These are phyloP conservation scores for Cheirogaleus medius DNA, from an alignment of 2,113 vertebrate species.

Conservation along the genomic window DNA sequence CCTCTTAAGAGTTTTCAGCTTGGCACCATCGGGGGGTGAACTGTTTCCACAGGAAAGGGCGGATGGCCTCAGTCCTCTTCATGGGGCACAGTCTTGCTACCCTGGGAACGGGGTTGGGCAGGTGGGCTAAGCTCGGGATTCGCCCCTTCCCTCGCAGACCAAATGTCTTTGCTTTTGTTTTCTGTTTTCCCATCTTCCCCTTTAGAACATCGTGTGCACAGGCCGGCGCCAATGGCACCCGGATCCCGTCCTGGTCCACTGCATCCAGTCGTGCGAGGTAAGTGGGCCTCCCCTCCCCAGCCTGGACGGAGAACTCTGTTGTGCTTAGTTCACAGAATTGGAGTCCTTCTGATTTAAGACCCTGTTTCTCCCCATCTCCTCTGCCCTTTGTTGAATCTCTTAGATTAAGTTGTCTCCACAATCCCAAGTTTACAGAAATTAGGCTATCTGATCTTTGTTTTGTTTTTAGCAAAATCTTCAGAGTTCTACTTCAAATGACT, in stretches of 20 bases:
- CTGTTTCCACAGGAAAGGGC: not conserved
- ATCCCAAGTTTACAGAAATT: not conserved
- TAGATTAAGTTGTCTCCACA: not conserved
- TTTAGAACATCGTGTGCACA: constrained; percentile 94
- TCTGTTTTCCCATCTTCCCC: constrained; percentile 32
- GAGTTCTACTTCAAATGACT: not conserved
- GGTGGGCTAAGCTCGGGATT: not conserved
- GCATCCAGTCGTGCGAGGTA: constrained; percentile 97
- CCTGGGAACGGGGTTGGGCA: no score
- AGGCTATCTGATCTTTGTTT: not conserved
- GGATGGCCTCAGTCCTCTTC: rapidly evolving
- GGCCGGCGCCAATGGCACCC: constrained; percentile 93
- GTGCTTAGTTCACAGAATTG: not conserved
- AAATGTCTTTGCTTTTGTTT: not conserved
- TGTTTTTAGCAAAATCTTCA: not conserved
- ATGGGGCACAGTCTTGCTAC: rapidly evolving
- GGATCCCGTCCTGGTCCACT: constrained; percentile 90
- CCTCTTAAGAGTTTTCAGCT: not conserved
- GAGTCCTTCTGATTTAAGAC: no score
- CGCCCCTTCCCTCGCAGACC: not conserved
- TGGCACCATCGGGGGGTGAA: not conserved
- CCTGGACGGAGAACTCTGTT: not conserved
- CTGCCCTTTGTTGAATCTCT: not conserved
- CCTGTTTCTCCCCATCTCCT: rapidly evolving
- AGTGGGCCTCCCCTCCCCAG: constrained; percentile 43